Conservation (phyloP, 2,797 vertebrate species). For the Sebastes minor region DNA sequence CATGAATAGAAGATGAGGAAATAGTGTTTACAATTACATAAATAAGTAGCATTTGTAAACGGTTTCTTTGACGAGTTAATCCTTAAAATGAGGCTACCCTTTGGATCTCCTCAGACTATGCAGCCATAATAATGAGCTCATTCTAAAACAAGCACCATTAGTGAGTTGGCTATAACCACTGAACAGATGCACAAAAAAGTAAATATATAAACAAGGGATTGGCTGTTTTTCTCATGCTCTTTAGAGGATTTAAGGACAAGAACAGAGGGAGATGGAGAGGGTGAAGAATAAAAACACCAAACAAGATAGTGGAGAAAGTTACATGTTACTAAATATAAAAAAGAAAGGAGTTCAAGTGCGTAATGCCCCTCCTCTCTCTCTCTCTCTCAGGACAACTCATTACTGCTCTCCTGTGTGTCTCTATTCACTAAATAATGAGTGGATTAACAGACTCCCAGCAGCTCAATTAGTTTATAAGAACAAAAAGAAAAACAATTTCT, state of each 20-base stretch:
- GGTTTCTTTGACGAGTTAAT: neutral
- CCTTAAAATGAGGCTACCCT: neutral
- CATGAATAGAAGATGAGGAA: neutral
- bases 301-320: neutral
- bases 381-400: slow-evolving; percentile 29
- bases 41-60: neutral
- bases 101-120: neutral
- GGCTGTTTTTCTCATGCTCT: neutral
- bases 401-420: slow-evolving; percentile 7
- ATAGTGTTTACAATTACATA: neutral
- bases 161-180: neutral
- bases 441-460: slow-evolving; percentile 18
- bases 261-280: neutral
- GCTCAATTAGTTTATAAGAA: slow-evolving; percentile 19
- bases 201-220: neutral
- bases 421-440: slow-evolving; percentile 27
- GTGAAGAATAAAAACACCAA: neutral
- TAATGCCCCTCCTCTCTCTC: neutral
- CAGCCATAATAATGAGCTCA: neutral
- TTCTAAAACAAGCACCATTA: neutral
- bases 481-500: neutral
- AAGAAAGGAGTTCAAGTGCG: neutral
- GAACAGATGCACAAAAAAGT: neutral
- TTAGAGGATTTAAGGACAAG: neutral
- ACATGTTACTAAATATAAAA: neutral